phyloP scores from a whole-genome alignment of 2,888 invertebrate species.

The Orthonychiurus folsomi region DNA sequence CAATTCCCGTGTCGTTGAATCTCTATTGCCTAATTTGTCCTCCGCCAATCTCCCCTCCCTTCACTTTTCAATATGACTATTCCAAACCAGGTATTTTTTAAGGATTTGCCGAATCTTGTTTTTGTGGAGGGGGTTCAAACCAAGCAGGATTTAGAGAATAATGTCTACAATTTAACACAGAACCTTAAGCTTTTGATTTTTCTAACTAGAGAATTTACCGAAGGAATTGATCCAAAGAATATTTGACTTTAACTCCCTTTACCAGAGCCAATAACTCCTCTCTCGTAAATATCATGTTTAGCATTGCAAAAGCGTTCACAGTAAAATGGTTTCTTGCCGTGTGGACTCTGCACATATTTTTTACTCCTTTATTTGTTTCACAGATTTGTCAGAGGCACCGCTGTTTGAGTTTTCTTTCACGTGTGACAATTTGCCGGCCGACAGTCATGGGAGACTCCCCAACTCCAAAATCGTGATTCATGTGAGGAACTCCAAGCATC shows the following conservation, averaged over 20 bases:
- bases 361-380: not conserved
- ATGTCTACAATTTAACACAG: too few relatives aligned
- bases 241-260: too few relatives aligned
- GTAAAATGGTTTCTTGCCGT: too few relatives aligned
- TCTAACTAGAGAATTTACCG: too few relatives aligned
- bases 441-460: conserved; percentile 74
- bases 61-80: not conserved
- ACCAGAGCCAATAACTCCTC: too few relatives aligned
- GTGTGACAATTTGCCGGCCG: conserved; percentile 82
- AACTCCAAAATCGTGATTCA: conserved; percentile 59
- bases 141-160: too few relatives aligned
- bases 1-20: not conserved
- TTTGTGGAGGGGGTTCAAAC: not conserved
- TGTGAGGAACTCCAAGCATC: conserved; percentile 44
- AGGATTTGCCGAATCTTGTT: not conserved
- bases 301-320: too few relatives aligned
- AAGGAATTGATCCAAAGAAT: too few relatives aligned
- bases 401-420: conserved; percentile 76
- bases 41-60: not conserved
- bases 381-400: conserved; percentile 75
- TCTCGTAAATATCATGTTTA: too few relatives aligned
- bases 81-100: too few relatives aligned
- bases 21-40: not conserved
- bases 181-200: too few relatives aligned
- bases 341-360: too few relatives aligned